A percentile compares a stretch with the other conserved stretches of the same genome.
phyloP scores from a whole-genome alignment of 2,888 invertebrate species.

The Nymphalis urticae region DNA sequence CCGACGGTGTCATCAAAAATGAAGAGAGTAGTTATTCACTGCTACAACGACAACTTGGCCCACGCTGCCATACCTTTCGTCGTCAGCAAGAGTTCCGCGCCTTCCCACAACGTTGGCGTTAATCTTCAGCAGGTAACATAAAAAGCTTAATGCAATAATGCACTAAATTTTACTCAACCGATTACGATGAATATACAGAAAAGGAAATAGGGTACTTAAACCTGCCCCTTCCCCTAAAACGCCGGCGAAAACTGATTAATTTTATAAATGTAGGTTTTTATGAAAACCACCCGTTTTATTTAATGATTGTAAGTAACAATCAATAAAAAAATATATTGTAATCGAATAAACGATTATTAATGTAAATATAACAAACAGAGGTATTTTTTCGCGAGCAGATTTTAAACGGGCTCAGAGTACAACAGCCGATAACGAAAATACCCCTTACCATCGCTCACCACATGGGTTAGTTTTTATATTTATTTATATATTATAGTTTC shows the following conservation, averaged over 20 bases:
- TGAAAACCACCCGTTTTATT: too few relatives aligned
- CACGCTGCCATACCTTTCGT: conserved; percentile 83
- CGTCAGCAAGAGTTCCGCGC: conserved; percentile 82
- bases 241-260: too few relatives aligned
- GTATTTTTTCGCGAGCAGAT: conserved; percentile 50
- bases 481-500: background rate
- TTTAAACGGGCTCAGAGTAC: conserved; percentile 67
- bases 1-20: conserved; percentile 85
- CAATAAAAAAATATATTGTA: too few relatives aligned
- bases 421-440: conserved; percentile 69
- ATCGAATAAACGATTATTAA: too few relatives aligned
- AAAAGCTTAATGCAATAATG: background rate
- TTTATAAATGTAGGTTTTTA: too few relatives aligned
- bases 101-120: conserved; percentile 84
- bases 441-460: conserved; percentile 73
- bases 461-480: conserved; percentile 55
- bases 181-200: too few relatives aligned
- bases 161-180: too few relatives aligned
- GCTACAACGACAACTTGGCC: conserved; percentile 66
- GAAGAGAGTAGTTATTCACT: conserved; percentile 82
- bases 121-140: conserved; percentile 82
- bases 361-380: background rate
- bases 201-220: too few relatives aligned
- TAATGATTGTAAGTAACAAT: too few relatives aligned
- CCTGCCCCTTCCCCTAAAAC: too few relatives aligned